Evolutionary conservation across 2,113 vertebrate genomes (phyloP), one percentile per base, ranked within the genome.

Genomic region (Atractosteus spatula): DNA sequence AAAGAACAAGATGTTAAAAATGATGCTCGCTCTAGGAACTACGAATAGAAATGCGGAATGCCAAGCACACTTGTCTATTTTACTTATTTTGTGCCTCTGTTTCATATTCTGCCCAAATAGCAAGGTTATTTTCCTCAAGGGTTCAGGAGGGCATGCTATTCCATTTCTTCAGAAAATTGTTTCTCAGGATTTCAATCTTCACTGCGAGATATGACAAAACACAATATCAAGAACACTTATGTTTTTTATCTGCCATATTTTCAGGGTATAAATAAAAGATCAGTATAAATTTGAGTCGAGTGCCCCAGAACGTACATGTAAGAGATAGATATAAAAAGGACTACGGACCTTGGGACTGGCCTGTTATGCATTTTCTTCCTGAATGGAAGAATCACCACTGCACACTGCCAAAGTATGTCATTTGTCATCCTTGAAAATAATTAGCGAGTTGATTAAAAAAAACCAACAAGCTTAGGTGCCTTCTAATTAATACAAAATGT

Each of bases 121-220:
- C 83, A 77, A 90, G 91, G 89, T 95, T 94, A 94, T 94, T 94
- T 95, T 96, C 94, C 95, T 95, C 91, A 90, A 90, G 94, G 95
- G 96, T 96, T 97, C 94, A 94, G 88, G 83, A 96, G 96, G 97
- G 92, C 96, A 97, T 74, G 89, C 91, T 85, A 94, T 96, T 98
- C 96, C 96, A 98, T 99, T 98, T 98, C 94, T 94, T 92, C 92
- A 96, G 97, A 99, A 98, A 98, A 99, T 98, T 98, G 96, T 98
- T 98, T 97, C 94, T 92, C 93, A 88, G 95, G 93, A 96, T 98
- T 98, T 98, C 97, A 98, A 98, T 98, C 96, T 97, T 94, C 95
- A 93, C 93, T 90, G 92, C 92, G 88, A 92, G 93, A 95, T 95
- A 96, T 97, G 96, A 96, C 96, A 97, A 97, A 98, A 97, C 92